A percentile compares a stretch with the other conserved stretches of the same genome.
Conservation (phyloP, 2,797 vertebrate species). For the Mormyrops attenuatus region DNA sequence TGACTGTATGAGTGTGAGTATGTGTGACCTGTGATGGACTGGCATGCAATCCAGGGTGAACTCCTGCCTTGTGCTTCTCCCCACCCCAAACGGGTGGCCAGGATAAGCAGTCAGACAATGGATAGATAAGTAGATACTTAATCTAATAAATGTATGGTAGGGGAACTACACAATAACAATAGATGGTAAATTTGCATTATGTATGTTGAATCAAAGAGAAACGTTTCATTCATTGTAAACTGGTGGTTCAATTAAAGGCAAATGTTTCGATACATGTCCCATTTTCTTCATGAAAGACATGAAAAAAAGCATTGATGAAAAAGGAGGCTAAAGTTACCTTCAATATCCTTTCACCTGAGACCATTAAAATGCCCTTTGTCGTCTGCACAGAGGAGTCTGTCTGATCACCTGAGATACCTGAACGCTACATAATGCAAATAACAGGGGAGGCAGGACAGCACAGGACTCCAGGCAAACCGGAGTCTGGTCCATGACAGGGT, state of each 20-base stretch:
- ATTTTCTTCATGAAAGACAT: not conserved
- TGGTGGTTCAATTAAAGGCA: not conserved
- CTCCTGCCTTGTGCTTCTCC: not conserved
- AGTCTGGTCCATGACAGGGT: not conserved
- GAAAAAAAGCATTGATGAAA: not conserved
- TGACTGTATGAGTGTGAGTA: not conserved
- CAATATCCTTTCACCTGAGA: not conserved
- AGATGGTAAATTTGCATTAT: not conserved
- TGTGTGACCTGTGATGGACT: not conserved
- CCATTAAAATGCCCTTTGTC: constrained; percentile 18
- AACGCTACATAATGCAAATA: not conserved
- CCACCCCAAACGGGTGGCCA: not conserved
- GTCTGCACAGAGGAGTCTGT: constrained; percentile 47
- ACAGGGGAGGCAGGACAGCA: not conserved
- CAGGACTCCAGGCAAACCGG: not conserved
- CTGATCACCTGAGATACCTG: constrained; percentile 34
- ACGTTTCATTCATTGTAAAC: not conserved
- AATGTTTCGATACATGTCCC: not conserved
- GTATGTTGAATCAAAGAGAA: not conserved
- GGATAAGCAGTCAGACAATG: not conserved
- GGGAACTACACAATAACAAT: not conserved
- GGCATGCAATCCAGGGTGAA: not conserved
- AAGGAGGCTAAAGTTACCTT: not conserved
- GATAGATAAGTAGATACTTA: not conserved
- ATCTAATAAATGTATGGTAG: not conserved